phyloP scores from a whole-genome alignment of 2,113 vertebrate species.

The Sinosuthora webbiana region DNA sequence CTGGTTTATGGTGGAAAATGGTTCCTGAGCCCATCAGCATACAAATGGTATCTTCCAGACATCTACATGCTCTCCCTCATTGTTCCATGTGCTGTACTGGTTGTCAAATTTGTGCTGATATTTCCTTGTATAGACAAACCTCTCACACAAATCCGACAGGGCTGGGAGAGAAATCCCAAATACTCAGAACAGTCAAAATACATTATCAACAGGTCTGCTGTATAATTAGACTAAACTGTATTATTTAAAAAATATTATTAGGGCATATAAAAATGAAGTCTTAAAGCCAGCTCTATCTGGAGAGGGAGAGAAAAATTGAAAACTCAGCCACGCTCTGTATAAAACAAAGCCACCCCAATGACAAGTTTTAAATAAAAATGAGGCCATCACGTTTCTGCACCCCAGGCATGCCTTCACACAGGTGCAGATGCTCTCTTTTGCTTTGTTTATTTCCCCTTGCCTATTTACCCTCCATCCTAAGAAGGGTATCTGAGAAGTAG shows the following conservation, averaged over 20 bases:
- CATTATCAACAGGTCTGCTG: conserved; percentile 55
- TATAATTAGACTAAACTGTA: conserved; percentile 16
- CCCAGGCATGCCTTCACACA: background rate
- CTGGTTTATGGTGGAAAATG: conserved; percentile 81
- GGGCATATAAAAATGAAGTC: background rate
- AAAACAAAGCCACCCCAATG: background rate
- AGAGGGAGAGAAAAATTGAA: background rate
- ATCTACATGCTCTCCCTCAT: conserved; percentile 82
- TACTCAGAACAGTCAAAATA: background rate
- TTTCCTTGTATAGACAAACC: conserved; percentile 82
- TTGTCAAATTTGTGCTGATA: conserved; percentile 83
- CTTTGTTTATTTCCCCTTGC: background rate
- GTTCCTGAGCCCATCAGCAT: conserved; percentile 71
- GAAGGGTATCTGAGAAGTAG: background rate
- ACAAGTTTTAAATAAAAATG: background rate
- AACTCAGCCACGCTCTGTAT: background rate
- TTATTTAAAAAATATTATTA: background rate
- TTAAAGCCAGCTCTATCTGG: background rate
- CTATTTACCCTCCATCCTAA: background rate
- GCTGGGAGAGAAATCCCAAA: conserved; percentile 81
- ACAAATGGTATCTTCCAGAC: conserved; percentile 84
- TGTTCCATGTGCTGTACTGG: conserved; percentile 81
- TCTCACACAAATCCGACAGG: conserved; percentile 83
- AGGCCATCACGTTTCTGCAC: background rate
- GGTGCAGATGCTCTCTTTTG: background rate